Base-by-base conservation (phyloP, 2,888 invertebrate species). In the Hoplodrina ambigua region DNA sequence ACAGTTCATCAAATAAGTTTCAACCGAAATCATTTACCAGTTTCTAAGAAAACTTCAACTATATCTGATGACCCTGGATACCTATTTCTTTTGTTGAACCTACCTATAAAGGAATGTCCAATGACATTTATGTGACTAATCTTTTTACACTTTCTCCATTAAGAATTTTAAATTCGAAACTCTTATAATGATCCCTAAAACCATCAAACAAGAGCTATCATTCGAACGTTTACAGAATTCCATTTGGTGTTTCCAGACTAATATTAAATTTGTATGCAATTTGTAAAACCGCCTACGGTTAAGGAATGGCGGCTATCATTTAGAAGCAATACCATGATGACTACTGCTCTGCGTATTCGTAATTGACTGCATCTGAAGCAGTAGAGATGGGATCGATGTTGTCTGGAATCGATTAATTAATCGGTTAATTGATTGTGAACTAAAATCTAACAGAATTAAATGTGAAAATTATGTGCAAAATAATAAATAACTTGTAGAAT, bases 231-330 rank as follows among this genome's bases (percentile, higher is more conserved):
- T 78, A 74, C 57, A 54, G 65, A 83, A 75, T 78, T 72, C 64
- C 81, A 64, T 73, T 80, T 76, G 54, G 58, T 55, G 37, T 71
- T 78, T 71, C 72, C 74, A 70, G 75, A 73, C 73, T 69, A 69
- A 81, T 81, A 79, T 84, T 82, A 86, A 80, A 80, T 85, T 78
- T 82, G 80, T 82, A 82, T 88, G 86, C 84, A 86, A 86, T 89
- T 87, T 86, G 65, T 80, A 86, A n/a, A 85, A 92, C 87, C 85
- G 92, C 93, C 93, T 88, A 83, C 86, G 92, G 94, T 83, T 87
- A 90, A 86, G 69, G 82, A 92, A 91, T 92, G 90, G 90, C 88
- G 92, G 88, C 90, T 87, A 74, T 82, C 89, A 87, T 89, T 93
- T 93, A 90, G 82, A 56, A 84, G 84, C 87, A 88, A 88, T 88